Base-by-base conservation (phyloP, 2,797 vertebrate species). In the Poeciliopsis paucimaculata region DNA sequence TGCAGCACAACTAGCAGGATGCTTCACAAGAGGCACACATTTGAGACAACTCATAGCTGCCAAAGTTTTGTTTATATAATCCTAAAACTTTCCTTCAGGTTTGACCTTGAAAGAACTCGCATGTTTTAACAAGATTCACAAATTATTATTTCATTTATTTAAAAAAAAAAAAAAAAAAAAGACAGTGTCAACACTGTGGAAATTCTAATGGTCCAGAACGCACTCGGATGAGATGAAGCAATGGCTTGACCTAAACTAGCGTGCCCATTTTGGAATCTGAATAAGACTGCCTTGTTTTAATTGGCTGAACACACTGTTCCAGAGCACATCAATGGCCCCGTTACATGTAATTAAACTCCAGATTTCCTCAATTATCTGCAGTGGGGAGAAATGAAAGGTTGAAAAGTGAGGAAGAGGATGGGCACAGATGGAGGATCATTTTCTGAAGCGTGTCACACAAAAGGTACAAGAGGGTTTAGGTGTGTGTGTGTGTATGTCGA, bases 331-430 rank as follows among this genome's bases (percentile, higher is more conserved):
- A 2, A 66, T 82, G 88, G 81, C 88, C 80, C 80, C 88, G 86
- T 82, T 80, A 86, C 84, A 91, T 84, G 84, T 86, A 90, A 93
- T 93, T 91, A 93, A 79, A 36, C 75, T 78, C 62, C 64, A 87
- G 84, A 92, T 89, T 62, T 89, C 89, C 91, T 89, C 91, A 87
- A 70, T 71, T 76, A 76, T 75, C 86, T 73, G 23, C 83, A 81
- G 82, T 78, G 78, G 72, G 86, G 77, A 81, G 75, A 80, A 84
- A 64, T 2, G 8, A 83, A 88, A 89, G 84, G 90, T 86, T 85
- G 81, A 88, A 77, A 12, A 39, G 75, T 55, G 62, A 83, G 51
- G 45, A 76, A 51, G 53, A 75, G 74, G 70, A 62, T 0, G 31
- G 80, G 64, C 31, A 20, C 3, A 39, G 47, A 70, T 2, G n/a